phyloP scores from a whole-genome alignment of 2,113 vertebrate genomes.

The Bos javanicus region DNA sequence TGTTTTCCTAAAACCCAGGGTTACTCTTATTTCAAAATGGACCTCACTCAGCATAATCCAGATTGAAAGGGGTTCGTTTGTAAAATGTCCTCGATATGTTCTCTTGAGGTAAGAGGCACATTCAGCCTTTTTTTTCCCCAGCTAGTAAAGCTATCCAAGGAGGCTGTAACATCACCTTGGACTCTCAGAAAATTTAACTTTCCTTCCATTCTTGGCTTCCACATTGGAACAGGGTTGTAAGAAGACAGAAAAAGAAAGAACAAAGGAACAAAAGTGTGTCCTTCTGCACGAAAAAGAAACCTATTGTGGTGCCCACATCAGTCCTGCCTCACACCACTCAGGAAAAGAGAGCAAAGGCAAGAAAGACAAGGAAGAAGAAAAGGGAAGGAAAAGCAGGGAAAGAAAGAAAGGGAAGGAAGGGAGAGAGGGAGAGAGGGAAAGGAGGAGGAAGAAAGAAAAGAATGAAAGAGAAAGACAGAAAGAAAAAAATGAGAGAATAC shows the following conservation, averaged over 20 bases:
- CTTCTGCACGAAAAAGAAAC: background rate
- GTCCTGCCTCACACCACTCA: background rate
- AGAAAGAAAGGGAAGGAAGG: background rate
- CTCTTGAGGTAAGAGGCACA: background rate
- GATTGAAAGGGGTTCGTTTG: constrained; percentile 38
- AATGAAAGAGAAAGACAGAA: background rate
- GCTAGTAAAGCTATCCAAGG: background rate
- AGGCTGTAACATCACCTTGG: background rate
- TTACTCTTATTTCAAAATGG: constrained; percentile 43
- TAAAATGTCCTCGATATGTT: background rate
- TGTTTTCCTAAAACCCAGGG: constrained; percentile 45
- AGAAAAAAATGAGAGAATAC: background rate
- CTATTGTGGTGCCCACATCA: background rate
- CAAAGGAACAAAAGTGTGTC: background rate
- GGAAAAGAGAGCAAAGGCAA: background rate
- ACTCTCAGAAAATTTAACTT: constrained; percentile 22
- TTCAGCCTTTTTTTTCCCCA: background rate
- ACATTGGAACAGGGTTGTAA: background rate
- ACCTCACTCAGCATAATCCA: background rate
- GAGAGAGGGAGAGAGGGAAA: background rate
- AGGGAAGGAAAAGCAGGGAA: background rate
- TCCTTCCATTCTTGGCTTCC: constrained; percentile 48
- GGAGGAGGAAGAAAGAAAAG: too few relatives aligned
- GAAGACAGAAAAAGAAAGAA: background rate
- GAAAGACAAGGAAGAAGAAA: background rate